Evolutionary conservation across 2,888 invertebrate genomes (phyloP), one percentile per base, ranked within the genome.

Genomic region (Andrena camellia): DNA sequence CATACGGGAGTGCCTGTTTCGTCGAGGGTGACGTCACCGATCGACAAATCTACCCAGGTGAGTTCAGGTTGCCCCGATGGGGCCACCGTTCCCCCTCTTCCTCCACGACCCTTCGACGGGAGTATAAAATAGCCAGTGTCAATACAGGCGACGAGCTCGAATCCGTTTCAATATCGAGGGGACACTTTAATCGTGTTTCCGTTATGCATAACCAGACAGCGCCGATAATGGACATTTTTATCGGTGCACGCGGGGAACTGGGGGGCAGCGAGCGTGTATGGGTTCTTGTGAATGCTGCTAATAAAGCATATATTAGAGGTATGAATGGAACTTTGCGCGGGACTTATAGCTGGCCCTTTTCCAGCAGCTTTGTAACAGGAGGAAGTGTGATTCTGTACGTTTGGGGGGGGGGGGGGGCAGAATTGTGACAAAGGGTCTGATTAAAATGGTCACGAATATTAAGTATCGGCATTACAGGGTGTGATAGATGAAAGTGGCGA

Each of bases 21-120:
- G 85, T 80, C 78, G 83, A 67, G 75, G 63, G 68, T 91, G 89
- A 90, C 91, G 90, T 91, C 91, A 91, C 33, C 87, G 87, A 89
- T 89, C 90, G 86, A 89, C 88, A 86, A 90, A 89, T 86, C 87
- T 79, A 86, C 75, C 84, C 81, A 84, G 83, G 86, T 66, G 83
- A 83, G 87, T 74, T 85, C 87, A 80, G 82, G 86, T 81, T 87
- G 82, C 76, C 72, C 42, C 54, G 63, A 29, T 7, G 76, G 60
- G 48, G 64, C 72, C 75, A 33, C 57, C 66, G 59, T 76, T 66
- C 7, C 7, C 60, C 50, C 64, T 64, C 31, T 20, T 42, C 20
- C 59, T n/a, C 62, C 52, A 26, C 26, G 42, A 48, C 67, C 64
- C 59, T 23, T 52, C 60, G 2, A 50, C 57, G 60, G 35, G 8